These are phyloP conservation scores for Timema podura DNA, from an alignment of 2,888 invertebrate species.

Conservation along the genomic window DNA sequence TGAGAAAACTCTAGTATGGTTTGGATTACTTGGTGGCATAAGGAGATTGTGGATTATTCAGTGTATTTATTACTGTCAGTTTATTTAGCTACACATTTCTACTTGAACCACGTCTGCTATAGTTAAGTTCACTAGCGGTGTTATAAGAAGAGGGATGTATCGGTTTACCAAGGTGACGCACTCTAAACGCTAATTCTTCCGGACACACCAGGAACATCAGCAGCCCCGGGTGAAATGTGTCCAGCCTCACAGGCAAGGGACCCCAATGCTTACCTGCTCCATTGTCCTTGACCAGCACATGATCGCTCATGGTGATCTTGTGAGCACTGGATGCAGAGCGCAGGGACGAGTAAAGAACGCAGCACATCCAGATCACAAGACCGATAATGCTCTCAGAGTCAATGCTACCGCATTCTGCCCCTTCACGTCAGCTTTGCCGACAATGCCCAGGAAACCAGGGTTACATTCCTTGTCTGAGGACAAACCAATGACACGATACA, in stretches of 20 bases:
- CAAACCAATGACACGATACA: no score
- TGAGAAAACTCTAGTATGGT: no score
- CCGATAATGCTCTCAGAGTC: constrained; percentile 90
- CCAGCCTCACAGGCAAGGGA: not conserved
- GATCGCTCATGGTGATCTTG: constrained; percentile 83
- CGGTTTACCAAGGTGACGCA: no score
- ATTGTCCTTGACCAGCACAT: constrained; percentile 69
- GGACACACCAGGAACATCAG: no score
- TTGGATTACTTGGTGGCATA: no score
- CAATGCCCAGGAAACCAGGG: constrained; percentile 59
- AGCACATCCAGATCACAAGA: constrained; percentile 88
- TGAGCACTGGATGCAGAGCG: constrained; percentile 92
- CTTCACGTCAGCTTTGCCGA: constrained; percentile 32
- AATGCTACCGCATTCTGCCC: constrained; percentile 51
- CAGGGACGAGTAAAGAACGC: constrained; percentile 93
- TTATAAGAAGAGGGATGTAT: no score
- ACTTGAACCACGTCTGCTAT: no score
- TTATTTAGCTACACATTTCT: no score
- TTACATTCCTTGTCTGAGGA: constrained; percentile 69
- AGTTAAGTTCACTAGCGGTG: no score
- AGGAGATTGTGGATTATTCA: no score
- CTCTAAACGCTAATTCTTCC: no score
- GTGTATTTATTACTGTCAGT: no score
- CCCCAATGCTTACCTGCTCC: constrained; percentile 57
- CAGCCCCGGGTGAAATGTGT: not conserved